phyloP scores from a whole-genome alignment of 2,797 vertebrate species.

The Hyperoplus lanceolatus region DNA sequence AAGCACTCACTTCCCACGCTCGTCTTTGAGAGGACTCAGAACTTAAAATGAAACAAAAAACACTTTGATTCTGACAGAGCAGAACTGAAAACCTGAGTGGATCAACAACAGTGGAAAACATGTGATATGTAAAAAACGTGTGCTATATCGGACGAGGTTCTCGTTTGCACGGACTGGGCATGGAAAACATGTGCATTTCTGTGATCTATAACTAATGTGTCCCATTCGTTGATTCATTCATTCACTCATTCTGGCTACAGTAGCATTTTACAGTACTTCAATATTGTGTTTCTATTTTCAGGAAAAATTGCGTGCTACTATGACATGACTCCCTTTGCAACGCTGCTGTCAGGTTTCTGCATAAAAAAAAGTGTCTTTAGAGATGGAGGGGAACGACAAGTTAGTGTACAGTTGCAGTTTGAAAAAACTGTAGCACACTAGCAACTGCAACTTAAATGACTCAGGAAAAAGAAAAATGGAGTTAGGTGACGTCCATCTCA shows the following conservation, averaged over 20 bases:
- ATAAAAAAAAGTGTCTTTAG: conserved; percentile 49
- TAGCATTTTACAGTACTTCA: conserved; percentile 79
- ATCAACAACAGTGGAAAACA: conserved; percentile 76
- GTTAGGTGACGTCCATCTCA: conserved; percentile 40
- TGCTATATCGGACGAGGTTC: conserved; percentile 67
- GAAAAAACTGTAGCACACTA: conserved; percentile 27
- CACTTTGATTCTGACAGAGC: conserved; percentile 69
- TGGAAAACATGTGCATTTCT: conserved; percentile 57
- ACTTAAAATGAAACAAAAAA: conserved; percentile 37
- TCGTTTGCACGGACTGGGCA: conserved; percentile 56
- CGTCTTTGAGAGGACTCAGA: conserved; percentile 53
- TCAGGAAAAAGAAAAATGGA: conserved; percentile 21
- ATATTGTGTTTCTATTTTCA: conserved; percentile 57
- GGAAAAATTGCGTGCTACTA: conserved; percentile 72
- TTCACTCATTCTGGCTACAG: conserved; percentile 75
- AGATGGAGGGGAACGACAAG: conserved; percentile 13
- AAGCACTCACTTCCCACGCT: conserved; percentile 31
- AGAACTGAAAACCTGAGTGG: conserved; percentile 86
- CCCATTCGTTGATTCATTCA: conserved; percentile 36
- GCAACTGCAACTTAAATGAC: conserved; percentile 40
- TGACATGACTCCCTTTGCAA: conserved; percentile 58
- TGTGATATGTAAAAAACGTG: conserved; percentile 71
- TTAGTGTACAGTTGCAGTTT: background rate
- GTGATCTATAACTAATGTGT: conserved; percentile 46
- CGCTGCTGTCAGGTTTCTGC: conserved; percentile 67